These are phyloP conservation scores for Murina feae DNA, from an alignment of 2,113 vertebrate genomes.

Conservation along the genomic window DNA sequence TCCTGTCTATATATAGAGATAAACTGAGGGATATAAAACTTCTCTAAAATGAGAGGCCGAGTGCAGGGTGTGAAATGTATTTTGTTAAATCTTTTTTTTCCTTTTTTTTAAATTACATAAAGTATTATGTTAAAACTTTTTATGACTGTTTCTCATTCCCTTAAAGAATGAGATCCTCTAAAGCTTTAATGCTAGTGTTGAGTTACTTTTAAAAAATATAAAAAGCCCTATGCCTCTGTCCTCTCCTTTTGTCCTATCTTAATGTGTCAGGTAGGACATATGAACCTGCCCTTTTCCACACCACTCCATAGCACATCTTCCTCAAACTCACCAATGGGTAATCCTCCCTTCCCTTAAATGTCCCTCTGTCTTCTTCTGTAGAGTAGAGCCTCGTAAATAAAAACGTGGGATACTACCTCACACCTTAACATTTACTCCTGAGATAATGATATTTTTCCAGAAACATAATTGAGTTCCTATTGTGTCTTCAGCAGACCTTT, in stretches of 20 bases:
- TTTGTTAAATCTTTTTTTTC: conserved; percentile 1
- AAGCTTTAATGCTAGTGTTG: background rate
- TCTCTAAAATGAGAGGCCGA: background rate
- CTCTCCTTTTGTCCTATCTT: background rate
- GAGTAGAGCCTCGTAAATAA: background rate
- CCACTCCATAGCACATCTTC: background rate
- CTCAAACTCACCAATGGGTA: background rate
- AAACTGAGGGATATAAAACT: background rate
- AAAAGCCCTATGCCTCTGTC: background rate
- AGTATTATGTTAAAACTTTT: background rate
- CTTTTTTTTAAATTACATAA: too few relatives aligned
- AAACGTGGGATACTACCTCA: background rate
- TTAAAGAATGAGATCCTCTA: background rate
- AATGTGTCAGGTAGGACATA: too few relatives aligned
- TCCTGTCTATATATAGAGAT: conserved; percentile 17
- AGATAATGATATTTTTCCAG: background rate
- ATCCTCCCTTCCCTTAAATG: background rate
- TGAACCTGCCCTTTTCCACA: background rate
- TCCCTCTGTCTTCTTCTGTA: background rate
- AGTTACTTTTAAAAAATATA: background rate
- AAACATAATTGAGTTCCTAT: background rate
- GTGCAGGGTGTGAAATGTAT: background rate
- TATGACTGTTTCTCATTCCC: background rate
- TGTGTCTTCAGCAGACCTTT: background rate
- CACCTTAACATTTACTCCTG: background rate